Evolutionary conservation across 2,797 vertebrate genomes (phyloP), one percentile per base, ranked within the genome.

Genomic region (Lithobates pipiens): DNA sequence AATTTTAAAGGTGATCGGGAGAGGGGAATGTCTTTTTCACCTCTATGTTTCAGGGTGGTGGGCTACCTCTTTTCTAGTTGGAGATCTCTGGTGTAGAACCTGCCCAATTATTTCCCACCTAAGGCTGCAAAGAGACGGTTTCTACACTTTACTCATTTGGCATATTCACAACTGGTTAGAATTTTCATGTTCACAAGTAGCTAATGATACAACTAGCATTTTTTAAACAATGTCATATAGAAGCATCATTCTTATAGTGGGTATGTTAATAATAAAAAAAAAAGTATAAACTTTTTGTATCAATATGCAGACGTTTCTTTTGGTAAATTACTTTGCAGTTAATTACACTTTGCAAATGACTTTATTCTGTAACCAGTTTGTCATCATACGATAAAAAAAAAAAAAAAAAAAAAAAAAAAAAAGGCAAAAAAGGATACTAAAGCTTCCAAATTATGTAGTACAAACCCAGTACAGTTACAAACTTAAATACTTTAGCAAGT

Each of bases 401-500:
- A 23, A 57, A 8, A 4, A 9, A 23, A 57, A 8, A 4, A 9
- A 9, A 1, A 61, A n/a, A 6, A 61, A 61, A 2, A 23, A 57
- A 8, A 4, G 2, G 54, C 5, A 21, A 61, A 23, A 57, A 23
- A 57, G n/a, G 23, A 69, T 69, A 46, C 10, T 11, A 29, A 74
- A 86, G n/a, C 7, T 32, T 77, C 34, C 67, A 71, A 44, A 71
- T 65, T 71, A 9, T 27, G 44, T 71, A 84, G 29, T 63, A 57
- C 29, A 71, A 63, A 68, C 23, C 67, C 68, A 46, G 77, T 82
- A 86, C 36, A 77, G 50, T 73, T 78, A 83, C 54, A 78, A 61
- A 78, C 39, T 77, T 50, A 67, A 61, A 81, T 86, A 83, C 83
- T 83, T 86, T 86, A 83, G 79, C 61, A 78, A 50, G 68, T 86